phyloP scores from a whole-genome alignment of 2,113 vertebrate species.

The Aspiorhynchus laticeps region DNA sequence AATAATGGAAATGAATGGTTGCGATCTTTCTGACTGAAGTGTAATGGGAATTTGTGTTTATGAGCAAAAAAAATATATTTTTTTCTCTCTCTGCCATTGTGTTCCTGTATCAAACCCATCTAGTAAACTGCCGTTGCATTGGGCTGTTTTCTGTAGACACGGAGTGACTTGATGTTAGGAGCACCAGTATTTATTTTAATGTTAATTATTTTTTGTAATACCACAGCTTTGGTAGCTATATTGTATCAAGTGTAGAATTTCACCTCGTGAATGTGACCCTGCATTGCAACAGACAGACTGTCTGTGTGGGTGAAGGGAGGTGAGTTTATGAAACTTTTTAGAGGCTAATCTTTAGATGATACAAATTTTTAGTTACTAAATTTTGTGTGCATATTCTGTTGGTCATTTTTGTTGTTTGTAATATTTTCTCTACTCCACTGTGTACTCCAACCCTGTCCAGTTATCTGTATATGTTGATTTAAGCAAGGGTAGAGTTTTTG shows the following conservation, averaged over 20 bases:
- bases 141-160: neutral
- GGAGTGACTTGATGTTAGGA: neutral
- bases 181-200: conserved; percentile 31
- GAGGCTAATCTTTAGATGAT: neutral
- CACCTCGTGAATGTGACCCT: conserved; percentile 16
- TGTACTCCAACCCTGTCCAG: neutral
- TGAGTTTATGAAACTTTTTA: neutral
- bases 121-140: neutral
- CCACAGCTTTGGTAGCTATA: conserved; percentile 4
- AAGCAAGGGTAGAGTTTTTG: conserved; percentile 23
- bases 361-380: neutral
- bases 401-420: neutral
- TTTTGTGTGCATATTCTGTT: neutral
- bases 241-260: conserved; percentile 11
- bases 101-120: conserved; percentile 5
- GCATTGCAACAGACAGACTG: neutral
- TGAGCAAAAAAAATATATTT: neutral
- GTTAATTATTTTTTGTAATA: conserved; percentile 10
- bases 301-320: neutral
- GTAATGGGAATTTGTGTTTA: neutral
- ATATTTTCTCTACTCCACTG: neutral
- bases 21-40: neutral
- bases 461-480: conserved; percentile 49
- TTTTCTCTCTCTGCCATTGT: neutral
- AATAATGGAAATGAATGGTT: neutral